phyloP scores from a whole-genome alignment of 2,113 vertebrate genomes.

The Nipponia nippon region DNA sequence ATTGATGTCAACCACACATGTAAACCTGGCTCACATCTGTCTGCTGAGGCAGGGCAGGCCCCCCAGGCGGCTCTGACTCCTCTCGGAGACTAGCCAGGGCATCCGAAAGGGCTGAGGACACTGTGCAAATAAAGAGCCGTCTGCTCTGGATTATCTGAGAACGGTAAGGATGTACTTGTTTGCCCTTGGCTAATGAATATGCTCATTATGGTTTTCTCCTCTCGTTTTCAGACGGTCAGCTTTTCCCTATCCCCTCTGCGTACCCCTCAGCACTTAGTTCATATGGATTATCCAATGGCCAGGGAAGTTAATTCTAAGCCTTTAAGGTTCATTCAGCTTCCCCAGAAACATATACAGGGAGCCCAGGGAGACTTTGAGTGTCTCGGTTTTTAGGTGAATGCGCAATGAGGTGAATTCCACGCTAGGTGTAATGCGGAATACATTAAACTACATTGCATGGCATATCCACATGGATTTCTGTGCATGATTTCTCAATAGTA shows the following conservation, averaged over 20 bases:
- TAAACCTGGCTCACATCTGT: conserved; percentile 15
- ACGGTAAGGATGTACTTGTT: neutral
- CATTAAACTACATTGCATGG: neutral
- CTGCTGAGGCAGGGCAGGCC: neutral
- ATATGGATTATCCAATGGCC: neutral
- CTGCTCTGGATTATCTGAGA: neutral
- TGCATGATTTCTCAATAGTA: neutral
- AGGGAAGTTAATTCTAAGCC: neutral
- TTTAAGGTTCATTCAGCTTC: neutral
- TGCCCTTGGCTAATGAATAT: neutral
- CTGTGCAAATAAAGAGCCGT: neutral
- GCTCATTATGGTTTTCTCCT: neutral
- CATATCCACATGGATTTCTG: neutral
- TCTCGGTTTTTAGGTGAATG: neutral
- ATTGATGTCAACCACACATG: neutral
- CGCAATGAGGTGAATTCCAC: neutral
- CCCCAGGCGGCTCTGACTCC: neutral
- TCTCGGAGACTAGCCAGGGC: neutral
- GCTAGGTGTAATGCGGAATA: neutral
- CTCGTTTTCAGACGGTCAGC: neutral
- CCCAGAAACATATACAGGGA: neutral
- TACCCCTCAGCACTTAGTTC: neutral
- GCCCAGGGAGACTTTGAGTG: neutral
- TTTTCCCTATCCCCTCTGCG: neutral
- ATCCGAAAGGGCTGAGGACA: neutral